These are phyloP conservation scores for Parauchenoglanis ngamensis DNA, from an alignment of 2,797 vertebrate genomes.

Conservation along the genomic window DNA sequence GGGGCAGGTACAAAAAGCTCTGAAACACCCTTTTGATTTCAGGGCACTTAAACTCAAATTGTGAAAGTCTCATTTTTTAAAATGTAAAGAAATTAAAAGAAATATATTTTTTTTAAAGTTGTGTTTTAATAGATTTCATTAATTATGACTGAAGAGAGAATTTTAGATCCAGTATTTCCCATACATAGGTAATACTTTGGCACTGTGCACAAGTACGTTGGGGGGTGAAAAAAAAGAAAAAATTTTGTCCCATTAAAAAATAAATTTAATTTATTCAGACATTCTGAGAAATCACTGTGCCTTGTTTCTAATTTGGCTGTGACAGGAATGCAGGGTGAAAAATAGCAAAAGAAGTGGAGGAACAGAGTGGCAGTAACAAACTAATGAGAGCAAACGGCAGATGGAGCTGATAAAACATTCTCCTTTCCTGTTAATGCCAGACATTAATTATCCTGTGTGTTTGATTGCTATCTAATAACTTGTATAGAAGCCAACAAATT, in stretches of 20 bases:
- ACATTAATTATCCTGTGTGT: constrained; percentile 5
- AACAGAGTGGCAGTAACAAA: not conserved
- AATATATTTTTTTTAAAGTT: not conserved
- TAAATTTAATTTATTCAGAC: too few species aligned
- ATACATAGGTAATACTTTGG: not conserved
- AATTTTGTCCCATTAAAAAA: not conserved
- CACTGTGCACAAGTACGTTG: too few species aligned
- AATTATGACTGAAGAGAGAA: not conserved
- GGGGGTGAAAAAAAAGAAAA: not conserved
- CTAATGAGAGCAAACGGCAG: constrained; percentile 3
- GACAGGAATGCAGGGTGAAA: not conserved
- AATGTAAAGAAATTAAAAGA: not conserved
- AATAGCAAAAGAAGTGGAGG: not conserved
- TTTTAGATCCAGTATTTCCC: not conserved
- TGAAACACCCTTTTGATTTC: not conserved
- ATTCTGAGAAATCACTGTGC: not conserved
- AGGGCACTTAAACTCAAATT: not conserved
- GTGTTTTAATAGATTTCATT: not conserved
- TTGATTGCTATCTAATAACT: constrained; percentile 1
- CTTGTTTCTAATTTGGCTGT: not conserved
- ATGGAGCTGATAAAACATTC: constrained; percentile 22
- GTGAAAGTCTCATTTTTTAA: too few species aligned
- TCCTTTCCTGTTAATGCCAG: not conserved
- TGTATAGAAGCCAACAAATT: not conserved
- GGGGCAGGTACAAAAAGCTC: not conserved